These are phyloP conservation scores for Myiotriccus ornatus DNA, from an alignment of 2,797 vertebrate genomes.

Conservation along the genomic window DNA sequence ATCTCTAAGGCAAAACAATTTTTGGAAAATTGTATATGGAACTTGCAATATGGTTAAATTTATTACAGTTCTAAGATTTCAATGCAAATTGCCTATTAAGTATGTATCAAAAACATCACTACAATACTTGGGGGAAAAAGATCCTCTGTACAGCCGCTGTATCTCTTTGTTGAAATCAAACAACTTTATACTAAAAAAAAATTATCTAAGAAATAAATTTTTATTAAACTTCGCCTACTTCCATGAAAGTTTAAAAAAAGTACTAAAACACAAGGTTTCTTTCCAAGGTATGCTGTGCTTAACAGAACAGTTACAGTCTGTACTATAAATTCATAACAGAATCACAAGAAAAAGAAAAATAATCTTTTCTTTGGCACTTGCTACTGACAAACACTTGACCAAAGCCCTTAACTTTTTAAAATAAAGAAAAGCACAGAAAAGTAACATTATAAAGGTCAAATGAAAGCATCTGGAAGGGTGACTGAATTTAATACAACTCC, in stretches of 20 bases:
- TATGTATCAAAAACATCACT: background rate
- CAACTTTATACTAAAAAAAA: background rate
- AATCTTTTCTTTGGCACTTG: slow-evolving; percentile 48
- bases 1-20: background rate
- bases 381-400: slow-evolving; percentile 22
- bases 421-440: slow-evolving; percentile 35
- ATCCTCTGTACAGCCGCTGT: background rate
- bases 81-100: background rate
- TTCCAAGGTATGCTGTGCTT: background rate
- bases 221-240: background rate
- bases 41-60: background rate
- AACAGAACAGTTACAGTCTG: background rate
- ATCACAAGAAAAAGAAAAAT: background rate
- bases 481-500: slow-evolving; percentile 48
- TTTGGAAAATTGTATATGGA: background rate
- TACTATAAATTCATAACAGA: slow-evolving; percentile 16
- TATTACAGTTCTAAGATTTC: background rate
- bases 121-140: background rate
- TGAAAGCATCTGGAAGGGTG: slow-evolving; percentile 50
- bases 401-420: slow-evolving; percentile 39
- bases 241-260: background rate
- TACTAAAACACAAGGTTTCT: background rate
- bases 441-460: slow-evolving; percentile 61
- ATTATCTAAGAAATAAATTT: background rate
- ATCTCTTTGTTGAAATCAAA: background rate